Base-by-base conservation (phyloP, 2,797 vertebrate species). In the Glossophaga mutica region DNA sequence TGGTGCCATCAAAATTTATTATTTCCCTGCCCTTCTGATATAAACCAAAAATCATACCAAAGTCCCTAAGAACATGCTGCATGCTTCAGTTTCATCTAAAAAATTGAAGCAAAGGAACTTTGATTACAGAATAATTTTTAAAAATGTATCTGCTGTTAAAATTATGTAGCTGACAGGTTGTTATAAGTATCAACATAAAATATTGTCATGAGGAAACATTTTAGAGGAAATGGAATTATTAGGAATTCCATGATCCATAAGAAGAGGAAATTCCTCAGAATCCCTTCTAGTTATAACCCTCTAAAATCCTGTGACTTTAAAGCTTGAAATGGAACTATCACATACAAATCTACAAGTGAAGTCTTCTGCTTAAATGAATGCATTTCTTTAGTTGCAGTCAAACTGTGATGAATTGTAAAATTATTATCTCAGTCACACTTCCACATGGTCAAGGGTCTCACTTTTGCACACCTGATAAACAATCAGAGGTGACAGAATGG, bases 1-100 rank as follows among this genome's bases (percentile, higher is more conserved):
- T 39, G 55, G 4, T 83, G 70, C 10, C 29, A 79, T 86, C 29
- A 83, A 88, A 89, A 93, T 26, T 55, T 44, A 87, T 26, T 48
- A 82, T 88, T 96, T 79, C 14, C 22, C 21, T 88, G 74, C 62
- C 39, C 39, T n/a, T 85, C 55, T 70, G 74, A 39, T n/a, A 8
- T 34, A 73, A 92, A 88, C 12, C 34, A 90, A 94, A 94, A 94
- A 89, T 93, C 48, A 68, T 32, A 67, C 22, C 24, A 19, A 88
- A 89, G 86, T 76, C 44, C 44, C 76, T 67, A 84, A 90, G 26
- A 92, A 57, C 44, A 16, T 73, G 90, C 16, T 46, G 22, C 24
- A 22, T 78, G 6, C 73, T 95, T 82, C 14, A 46, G n/a, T 76
- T 86, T 94, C 34, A 91, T 39, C 32, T 94, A 67, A 65, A 62